phyloP scores from a whole-genome alignment of 2,113 vertebrate species.

The Cepphus grylle region DNA sequence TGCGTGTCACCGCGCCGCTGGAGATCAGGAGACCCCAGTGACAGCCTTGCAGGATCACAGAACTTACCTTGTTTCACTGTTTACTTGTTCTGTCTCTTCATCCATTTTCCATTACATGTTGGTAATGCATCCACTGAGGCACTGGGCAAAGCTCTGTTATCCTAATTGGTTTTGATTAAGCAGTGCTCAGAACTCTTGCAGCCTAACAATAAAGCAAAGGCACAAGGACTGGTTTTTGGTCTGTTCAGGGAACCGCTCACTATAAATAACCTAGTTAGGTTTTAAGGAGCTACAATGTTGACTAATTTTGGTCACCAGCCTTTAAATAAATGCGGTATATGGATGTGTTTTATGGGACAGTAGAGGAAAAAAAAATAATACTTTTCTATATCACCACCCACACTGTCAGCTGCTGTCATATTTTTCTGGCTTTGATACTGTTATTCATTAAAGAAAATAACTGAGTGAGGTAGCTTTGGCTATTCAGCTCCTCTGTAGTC shows the following conservation, averaged over 20 bases:
- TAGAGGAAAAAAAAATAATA: neutral
- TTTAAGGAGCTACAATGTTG: neutral
- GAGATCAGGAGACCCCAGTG: neutral
- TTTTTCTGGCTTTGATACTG: constrained; percentile 5
- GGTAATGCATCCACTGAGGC: neutral
- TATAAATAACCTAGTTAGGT: neutral
- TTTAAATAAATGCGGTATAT: neutral
- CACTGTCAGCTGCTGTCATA: constrained; percentile 6
- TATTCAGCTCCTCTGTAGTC: neutral
- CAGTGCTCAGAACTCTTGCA: neutral
- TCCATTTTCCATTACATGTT: neutral
- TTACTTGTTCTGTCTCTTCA: neutral
- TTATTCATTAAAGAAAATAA: constrained; percentile 21
- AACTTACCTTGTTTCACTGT: neutral
- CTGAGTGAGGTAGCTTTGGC: neutral
- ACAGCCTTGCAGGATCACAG: neutral
- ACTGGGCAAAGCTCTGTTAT: neutral
- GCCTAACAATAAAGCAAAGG: neutral
- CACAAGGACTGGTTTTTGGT: neutral
- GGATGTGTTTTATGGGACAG: neutral
- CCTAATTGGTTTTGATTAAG: neutral
- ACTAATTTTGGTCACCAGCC: neutral
- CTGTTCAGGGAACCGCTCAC: neutral
- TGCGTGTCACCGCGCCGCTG: fast-evolving
- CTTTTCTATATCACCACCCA: constrained; percentile 5